Evolutionary conservation across 2,888 invertebrate genomes (phyloP).

Genomic region (Chloroclystis v-ata): DNA sequence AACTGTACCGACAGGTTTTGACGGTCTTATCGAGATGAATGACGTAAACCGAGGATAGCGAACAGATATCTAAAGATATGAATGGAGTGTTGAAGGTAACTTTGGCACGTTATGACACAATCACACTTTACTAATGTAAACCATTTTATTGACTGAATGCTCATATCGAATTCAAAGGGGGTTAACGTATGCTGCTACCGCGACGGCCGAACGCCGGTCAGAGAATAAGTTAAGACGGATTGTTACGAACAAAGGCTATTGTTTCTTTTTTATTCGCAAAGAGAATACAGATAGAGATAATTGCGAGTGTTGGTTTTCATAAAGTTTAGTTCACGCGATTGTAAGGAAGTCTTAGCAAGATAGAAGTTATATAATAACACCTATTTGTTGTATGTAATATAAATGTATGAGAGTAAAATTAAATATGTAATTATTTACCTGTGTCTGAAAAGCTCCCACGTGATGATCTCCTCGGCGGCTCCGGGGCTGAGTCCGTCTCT

Average conservation of each 20-base stretch:
- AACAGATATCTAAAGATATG: slow-evolving; percentile 38
- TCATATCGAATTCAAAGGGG: slow-evolving; percentile 15
- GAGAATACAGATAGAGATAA: slow-evolving; percentile 41
- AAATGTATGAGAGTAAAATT: slow-evolving; percentile 9
- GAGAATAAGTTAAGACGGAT: slow-evolving; percentile 56
- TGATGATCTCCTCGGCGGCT: slow-evolving; percentile 80
- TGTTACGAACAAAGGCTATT: slow-evolving; percentile 70
- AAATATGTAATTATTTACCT: slow-evolving; percentile 70
- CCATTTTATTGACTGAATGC: slow-evolving; percentile 13
- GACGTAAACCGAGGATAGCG: slow-evolving; percentile 56
- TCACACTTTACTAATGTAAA: slow-evolving; percentile 24
- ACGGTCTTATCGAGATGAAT: slow-evolving; percentile 51
- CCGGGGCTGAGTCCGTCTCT: slow-evolving; percentile 81
- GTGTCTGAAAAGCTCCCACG: slow-evolving; percentile 75
- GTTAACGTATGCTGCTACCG: slow-evolving; percentile 40
- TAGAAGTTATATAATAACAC: slow-evolving; percentile 42
- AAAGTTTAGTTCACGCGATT: slow-evolving; percentile 32
- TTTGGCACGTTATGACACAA: slow-evolving; percentile 23
- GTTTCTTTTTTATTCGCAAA: slow-evolving; percentile 67
- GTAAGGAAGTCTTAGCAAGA: slow-evolving; percentile 42
- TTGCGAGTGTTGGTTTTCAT: slow-evolving; percentile 45
- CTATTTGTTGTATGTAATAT: slow-evolving; percentile 26
- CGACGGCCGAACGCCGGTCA: slow-evolving; percentile 46
- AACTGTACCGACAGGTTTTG: slow-evolving; percentile 65
- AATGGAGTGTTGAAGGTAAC: slow-evolving; percentile 24